A percentile compares a stretch with the other conserved stretches of the same genome.
These are phyloP conservation scores for Indri indri DNA, from an alignment of 2,113 vertebrate species.

Conservation along the genomic window DNA sequence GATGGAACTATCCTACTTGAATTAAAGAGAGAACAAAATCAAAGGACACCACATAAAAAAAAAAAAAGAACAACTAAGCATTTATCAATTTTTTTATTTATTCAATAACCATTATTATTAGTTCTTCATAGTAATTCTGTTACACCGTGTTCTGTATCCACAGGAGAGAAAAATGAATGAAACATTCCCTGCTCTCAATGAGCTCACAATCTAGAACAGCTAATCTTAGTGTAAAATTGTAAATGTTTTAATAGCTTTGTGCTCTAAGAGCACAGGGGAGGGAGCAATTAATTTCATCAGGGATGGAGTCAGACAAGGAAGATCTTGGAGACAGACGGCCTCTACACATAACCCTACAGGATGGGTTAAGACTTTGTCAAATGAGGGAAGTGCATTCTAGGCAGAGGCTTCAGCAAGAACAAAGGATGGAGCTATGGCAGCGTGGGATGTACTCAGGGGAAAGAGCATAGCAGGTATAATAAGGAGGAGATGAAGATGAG, in stretches of 20 bases:
- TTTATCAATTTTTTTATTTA: neutral
- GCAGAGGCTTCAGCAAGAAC: neutral
- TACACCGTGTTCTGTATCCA: neutral
- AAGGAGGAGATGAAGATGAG: neutral
- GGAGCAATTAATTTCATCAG: neutral
- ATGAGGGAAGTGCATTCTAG: neutral
- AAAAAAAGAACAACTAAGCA: neutral
- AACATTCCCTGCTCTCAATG: neutral
- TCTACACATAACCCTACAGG: neutral
- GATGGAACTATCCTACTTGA: neutral
- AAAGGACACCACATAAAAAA: neutral
- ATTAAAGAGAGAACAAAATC: neutral
- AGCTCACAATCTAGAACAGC: neutral
- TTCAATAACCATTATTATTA: neutral
- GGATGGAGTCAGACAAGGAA: neutral
- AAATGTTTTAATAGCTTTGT: neutral
- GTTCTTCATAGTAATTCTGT: neutral
- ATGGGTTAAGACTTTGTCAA: neutral
- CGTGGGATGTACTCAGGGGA: neutral
- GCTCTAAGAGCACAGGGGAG: neutral
- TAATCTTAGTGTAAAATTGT: neutral
- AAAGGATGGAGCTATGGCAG: neutral
- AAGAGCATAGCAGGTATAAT: neutral
- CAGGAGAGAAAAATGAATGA: neutral
- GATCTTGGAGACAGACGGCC: neutral